Percentiles rank a stretch among this genome's conserved stretches.
phyloP scores from a whole-genome alignment of 2,888 invertebrate genomes.

The Ptychoptera albimana region DNA sequence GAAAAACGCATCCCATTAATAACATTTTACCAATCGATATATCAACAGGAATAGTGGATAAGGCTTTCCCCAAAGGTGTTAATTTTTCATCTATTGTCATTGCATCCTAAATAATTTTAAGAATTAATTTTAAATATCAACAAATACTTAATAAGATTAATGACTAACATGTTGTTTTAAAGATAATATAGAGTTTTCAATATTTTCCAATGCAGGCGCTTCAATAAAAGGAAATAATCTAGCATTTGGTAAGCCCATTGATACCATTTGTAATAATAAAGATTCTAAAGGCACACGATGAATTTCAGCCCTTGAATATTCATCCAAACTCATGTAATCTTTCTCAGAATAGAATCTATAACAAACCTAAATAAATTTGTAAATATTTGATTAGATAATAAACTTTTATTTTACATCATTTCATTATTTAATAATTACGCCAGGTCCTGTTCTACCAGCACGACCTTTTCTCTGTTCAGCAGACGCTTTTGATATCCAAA shows the following conservation, averaged over 20 bases:
- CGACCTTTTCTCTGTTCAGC: conserved; percentile 94
- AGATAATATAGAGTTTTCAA: conserved; percentile 74
- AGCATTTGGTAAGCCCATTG: conserved; percentile 83
- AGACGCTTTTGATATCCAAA: conserved; percentile 94
- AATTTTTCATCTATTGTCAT: conserved; percentile 62
- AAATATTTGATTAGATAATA: not conserved
- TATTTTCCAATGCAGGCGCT: conserved; percentile 64
- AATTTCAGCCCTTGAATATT: conserved; percentile 85
- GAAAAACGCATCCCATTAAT: conserved; percentile 77
- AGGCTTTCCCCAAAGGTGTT: conserved; percentile 70
- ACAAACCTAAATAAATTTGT: conserved; percentile 38
- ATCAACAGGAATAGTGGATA: conserved; percentile 86
- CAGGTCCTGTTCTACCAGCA: conserved; percentile 90
- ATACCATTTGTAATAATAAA: conserved; percentile 79
- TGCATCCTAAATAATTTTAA: conserved; percentile 45
- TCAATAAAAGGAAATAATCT: conserved; percentile 91
- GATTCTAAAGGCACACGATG: conserved; percentile 88
- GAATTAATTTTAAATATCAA: conserved; percentile 1
- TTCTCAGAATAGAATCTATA: conserved; percentile 77
- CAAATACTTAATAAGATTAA: not conserved
- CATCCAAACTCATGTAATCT: conserved; percentile 61
- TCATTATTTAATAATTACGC: conserved; percentile 30
- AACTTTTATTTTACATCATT: not conserved
- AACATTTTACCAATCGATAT: conserved; percentile 92
- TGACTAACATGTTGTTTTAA: conserved; percentile 63